Percentiles rank a stretch among this genome's conserved stretches.
These are phyloP conservation scores for Alectura lathami DNA, from an alignment of 2,113 vertebrate species.

Conservation along the genomic window DNA sequence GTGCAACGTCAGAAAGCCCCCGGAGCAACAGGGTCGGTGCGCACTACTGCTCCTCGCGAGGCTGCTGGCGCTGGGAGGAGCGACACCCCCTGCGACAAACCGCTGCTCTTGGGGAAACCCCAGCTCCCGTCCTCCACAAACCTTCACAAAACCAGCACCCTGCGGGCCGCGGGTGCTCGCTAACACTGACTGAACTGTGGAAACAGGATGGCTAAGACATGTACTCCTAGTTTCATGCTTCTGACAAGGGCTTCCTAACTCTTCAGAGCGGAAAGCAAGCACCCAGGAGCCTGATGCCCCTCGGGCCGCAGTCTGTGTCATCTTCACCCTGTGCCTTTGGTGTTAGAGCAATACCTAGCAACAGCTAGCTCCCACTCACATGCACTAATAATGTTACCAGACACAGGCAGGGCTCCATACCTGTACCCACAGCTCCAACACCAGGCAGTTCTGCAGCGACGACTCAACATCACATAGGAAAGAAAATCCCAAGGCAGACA, in stretches of 20 bases:
- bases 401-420: background rate
- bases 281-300: accelerated
- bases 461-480: background rate
- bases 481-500: background rate
- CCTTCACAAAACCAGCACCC: background rate
- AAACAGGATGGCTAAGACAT: background rate
- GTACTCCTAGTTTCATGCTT: background rate
- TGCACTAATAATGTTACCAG: background rate
- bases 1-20: accelerated
- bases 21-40: accelerated
- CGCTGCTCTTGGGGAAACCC: background rate
- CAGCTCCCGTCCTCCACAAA: background rate
- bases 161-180: background rate
- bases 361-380: accelerated
- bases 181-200: background rate
- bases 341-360: background rate
- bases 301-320: accelerated
- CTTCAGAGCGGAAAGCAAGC: background rate
- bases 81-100: background rate
- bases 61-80: accelerated
- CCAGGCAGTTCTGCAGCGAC: background rate
- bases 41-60: background rate
- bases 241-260: background rate
- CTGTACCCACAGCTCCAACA: background rate
- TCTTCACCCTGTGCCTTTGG: accelerated